A percentile compares a stretch with the other conserved stretches of the same genome.
phyloP scores from a whole-genome alignment of 2,113 vertebrate genomes.

The Poeciliopsis turrubarensis region DNA sequence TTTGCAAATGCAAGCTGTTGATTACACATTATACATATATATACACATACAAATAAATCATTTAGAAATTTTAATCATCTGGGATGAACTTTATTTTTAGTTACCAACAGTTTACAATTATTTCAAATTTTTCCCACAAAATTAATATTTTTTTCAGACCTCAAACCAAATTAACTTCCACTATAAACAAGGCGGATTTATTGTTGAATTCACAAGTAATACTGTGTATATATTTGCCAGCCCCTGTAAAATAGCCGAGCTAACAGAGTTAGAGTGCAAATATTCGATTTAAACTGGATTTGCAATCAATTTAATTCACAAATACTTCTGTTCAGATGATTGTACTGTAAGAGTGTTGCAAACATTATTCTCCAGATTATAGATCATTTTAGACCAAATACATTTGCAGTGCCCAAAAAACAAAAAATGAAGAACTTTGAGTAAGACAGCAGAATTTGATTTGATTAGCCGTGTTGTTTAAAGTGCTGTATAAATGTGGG shows the following conservation, averaged over 20 bases:
- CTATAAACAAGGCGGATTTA: slow-evolving; percentile 57
- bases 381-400: neutral
- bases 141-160: slow-evolving; percentile 44
- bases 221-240: slow-evolving; percentile 16
- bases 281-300: neutral
- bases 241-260: neutral
- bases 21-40: too few relatives aligned
- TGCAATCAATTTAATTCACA: neutral
- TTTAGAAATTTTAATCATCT: slow-evolving; percentile 40
- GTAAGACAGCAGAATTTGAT: neutral
- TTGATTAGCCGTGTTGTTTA: neutral
- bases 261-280: slow-evolving; percentile 2
- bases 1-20: slow-evolving; percentile 12
- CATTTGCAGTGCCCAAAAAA: neutral
- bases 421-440: too few relatives aligned
- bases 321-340: neutral
- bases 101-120: slow-evolving; percentile 70
- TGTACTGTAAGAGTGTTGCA: neutral
- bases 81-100: slow-evolving; percentile 70
- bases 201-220: slow-evolving; percentile 46
- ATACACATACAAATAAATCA: too few relatives aligned
- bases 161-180: slow-evolving; percentile 55
- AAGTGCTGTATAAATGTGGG: neutral
- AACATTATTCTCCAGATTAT: neutral
- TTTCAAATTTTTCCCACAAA: slow-evolving; percentile 70